Percentiles rank a stretch among this genome's conserved stretches.
Conservation (phyloP, 2,797 vertebrate genomes). For the Naso thynnoides region DNA sequence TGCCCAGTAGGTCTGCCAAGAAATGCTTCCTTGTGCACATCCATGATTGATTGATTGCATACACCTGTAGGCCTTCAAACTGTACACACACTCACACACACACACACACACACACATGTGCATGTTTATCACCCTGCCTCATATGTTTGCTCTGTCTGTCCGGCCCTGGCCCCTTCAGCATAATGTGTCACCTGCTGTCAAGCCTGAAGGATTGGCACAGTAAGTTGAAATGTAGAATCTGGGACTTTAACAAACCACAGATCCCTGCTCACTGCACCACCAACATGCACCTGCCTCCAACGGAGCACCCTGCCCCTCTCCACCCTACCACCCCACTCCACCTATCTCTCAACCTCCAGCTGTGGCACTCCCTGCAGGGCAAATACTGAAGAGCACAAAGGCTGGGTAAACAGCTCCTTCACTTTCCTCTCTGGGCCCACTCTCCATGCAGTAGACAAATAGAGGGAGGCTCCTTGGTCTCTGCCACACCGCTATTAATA, state of each 20-base stretch:
- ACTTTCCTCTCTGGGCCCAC: conserved; percentile 65
- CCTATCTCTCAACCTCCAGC: conserved; percentile 56
- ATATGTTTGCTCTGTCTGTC: conserved; percentile 40
- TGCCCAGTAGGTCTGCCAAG: neutral
- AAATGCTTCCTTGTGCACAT: conserved; percentile 13
- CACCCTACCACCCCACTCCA: conserved; percentile 31
- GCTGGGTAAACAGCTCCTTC: conserved; percentile 80
- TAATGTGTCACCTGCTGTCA: conserved; percentile 39
- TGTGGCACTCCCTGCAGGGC: conserved; percentile 80
- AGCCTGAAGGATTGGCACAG: conserved; percentile 24
- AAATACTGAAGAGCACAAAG: conserved; percentile 81
- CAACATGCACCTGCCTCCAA: neutral
- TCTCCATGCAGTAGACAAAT: conserved; percentile 72
- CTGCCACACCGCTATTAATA: conserved; percentile 76
- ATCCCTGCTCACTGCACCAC: conserved; percentile 7
- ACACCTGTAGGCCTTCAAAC: conserved; percentile 32
- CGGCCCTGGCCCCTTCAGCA: conserved; percentile 22
- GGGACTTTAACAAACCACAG: conserved; percentile 4
- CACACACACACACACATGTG: conserved; percentile 19
- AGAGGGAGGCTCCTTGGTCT: conserved; percentile 78
- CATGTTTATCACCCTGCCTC: conserved; percentile 16
- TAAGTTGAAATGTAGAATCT: neutral
- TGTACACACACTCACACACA: too few relatives aligned
- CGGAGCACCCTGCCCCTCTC: neutral
- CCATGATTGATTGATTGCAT: conserved; percentile 25